Conservation (phyloP, 1,140 invertebrate genomes). For the Danaus plexippus region DNA sequence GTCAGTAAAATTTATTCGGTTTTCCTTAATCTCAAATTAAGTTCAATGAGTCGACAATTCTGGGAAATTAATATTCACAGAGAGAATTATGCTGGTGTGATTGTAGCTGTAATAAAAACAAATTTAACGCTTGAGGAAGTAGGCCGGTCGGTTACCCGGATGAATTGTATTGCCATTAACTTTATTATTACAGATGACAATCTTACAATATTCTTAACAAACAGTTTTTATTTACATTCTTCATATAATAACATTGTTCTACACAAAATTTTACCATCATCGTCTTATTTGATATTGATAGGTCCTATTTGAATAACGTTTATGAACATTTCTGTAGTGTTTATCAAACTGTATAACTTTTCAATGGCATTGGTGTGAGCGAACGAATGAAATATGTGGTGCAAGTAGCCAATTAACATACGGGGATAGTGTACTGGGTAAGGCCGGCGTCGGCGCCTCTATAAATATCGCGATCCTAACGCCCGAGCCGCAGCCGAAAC, state of each 20-base stretch:
- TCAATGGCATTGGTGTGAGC: conserved; percentile 57
- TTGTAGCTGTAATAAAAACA: conserved; percentile 16
- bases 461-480: conserved; percentile 53
- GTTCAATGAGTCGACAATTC: no score
- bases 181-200: no score
- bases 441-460: conserved; percentile 62
- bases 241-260: no score
- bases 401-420: conserved; percentile 66
- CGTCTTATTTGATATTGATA: no score
- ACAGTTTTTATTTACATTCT: no score
- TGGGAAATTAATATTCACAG: no score
- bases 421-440: conserved; percentile 40
- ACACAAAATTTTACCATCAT: no score
- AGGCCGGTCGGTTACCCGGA: conserved; percentile 27
- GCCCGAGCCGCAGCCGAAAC: conserved; percentile 28
- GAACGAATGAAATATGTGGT: conserved; percentile 59
- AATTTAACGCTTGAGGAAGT: conserved; percentile 20
- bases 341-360: conserved; percentile 4
- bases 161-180: conserved; percentile 11
- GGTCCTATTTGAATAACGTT: no score
- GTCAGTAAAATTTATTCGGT: no score
- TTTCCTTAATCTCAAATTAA: no score
- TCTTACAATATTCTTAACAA: no score
- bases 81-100: neutral
- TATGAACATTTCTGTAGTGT: no score